Base-by-base conservation (phyloP, 2,888 invertebrate genomes). In the Heteromyza rotundicornis region DNA sequence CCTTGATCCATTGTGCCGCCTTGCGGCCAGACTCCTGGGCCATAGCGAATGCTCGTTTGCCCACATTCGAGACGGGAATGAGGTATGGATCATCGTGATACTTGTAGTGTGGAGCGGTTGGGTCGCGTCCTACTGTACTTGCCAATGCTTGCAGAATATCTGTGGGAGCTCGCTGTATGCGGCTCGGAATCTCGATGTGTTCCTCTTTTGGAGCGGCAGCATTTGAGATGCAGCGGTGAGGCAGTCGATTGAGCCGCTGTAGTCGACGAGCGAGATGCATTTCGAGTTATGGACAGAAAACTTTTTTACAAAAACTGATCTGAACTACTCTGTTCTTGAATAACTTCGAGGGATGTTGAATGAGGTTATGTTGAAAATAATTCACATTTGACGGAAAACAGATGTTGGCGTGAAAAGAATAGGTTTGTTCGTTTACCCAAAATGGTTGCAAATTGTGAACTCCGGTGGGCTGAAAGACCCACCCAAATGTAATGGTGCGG, bases 41-140 rank as follows among this genome's bases (percentile, higher is more conserved):
- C 76, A 96, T 83, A 0, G 94, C 75, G 83, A 86, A 95, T 0
- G 87, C 84, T 65, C 95, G 85, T 81, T 93, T 90, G 68, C 79
- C 86, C 2, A 83, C 65, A 81, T 90, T 92, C 8, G 92, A 92
- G 62, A 85, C 81, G 0, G 96, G 96, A 68, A 91, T 90, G 16
- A 96, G 85, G 76, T 86, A 95, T 0, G 96, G 96, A 84, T 97
- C 97, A 86, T 97, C 96, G 73, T 94, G 92, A 80, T 90, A 96
- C 78, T 92, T 93, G 80, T 92, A 96, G 80, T 93, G 92, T 2
- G 94, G 86, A n/a, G 94, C 94, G 0, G 94, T 94, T 2, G 89
- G 88, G 82, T 96, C 96, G 49, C 87, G 84, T n/a, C 88, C 86
- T 3, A 94, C 87, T 0, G 95, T 95, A 64, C 87, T 87, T 47